A percentile compares a stretch with the other conserved stretches of the same genome.
Evolutionary conservation across 2,797 vertebrate species (phyloP).

Genomic region (Coracias cyanogaster): DNA sequence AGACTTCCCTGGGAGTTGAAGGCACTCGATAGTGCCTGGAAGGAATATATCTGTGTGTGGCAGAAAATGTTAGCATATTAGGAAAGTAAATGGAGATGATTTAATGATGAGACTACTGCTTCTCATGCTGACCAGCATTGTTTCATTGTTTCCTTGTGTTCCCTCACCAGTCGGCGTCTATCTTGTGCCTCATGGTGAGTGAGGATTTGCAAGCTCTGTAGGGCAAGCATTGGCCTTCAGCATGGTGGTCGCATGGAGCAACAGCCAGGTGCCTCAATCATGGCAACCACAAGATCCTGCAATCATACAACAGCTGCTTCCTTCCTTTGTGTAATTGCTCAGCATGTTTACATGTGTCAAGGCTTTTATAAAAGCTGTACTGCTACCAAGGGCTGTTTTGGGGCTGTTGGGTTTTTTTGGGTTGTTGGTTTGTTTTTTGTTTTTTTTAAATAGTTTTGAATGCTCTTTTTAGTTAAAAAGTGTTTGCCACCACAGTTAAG

Average conservation of each 20-base stretch:
- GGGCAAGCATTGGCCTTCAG: not conserved
- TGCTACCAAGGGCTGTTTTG: conserved; percentile 67
- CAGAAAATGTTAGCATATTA: conserved; percentile 62
- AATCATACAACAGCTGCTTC: conserved; percentile 36
- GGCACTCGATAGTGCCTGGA: conserved; percentile 30
- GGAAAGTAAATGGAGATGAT: conserved; percentile 71
- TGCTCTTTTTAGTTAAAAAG: conserved; percentile 81
- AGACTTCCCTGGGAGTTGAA: conserved; percentile 63
- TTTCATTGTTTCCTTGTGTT: conserved; percentile 60
- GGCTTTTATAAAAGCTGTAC: conserved; percentile 61
- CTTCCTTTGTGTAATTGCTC: conserved; percentile 16
- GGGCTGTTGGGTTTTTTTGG: not conserved
- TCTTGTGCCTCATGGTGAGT: not conserved
- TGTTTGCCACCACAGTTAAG: conserved; percentile 82
- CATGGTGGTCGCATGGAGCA: fast-evolving
- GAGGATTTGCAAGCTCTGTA: not conserved
- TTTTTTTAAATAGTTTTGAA: conserved; percentile 76
- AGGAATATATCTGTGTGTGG: conserved; percentile 67
- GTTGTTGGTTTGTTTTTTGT: not conserved
- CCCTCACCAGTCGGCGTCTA: not conserved
- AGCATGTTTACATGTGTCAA: conserved; percentile 79
- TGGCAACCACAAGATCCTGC: not conserved
- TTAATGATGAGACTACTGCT: conserved; percentile 56
- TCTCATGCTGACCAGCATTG: conserved; percentile 50
- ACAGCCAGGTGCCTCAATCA: conserved; percentile 30